Conservation (phyloP, 37 sponge, comb jelly and placozoan genomes). For the Cliona cf. orientalis region DNA sequence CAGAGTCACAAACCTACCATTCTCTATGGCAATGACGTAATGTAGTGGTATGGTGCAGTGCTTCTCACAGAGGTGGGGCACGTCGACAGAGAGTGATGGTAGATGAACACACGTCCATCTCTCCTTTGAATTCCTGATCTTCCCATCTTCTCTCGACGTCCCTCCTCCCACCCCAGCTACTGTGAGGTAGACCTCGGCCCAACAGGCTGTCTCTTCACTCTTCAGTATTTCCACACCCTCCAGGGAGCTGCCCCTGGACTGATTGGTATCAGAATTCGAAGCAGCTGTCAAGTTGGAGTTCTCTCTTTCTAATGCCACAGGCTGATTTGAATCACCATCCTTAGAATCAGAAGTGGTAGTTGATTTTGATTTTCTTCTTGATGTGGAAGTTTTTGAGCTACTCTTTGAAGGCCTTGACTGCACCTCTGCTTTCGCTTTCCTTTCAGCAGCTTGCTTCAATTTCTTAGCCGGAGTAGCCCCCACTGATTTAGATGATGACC, state of each 20-base stretch:
- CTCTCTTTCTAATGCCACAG: too few species aligned
- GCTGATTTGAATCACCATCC: too few species aligned
- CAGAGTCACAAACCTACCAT: constrained; percentile 3
- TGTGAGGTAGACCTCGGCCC: constrained; percentile 65
- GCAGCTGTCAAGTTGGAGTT: too few species aligned
- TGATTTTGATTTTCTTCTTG: background rate
- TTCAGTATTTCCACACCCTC: background rate
- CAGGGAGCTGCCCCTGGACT: background rate
- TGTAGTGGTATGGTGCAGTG: constrained; percentile 19
- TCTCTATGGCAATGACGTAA: constrained; percentile 63
- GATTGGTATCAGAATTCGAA: too few species aligned
- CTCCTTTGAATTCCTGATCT: too few species aligned
- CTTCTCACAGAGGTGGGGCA: constrained; percentile 65
- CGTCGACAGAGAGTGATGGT: constrained; percentile 52
- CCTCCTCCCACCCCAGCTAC: background rate
- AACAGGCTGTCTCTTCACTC: constrained; percentile 45
- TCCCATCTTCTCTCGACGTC: background rate
- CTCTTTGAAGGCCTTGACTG: too few species aligned
- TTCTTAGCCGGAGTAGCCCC: constrained; percentile 11
- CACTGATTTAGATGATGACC: too few species aligned
- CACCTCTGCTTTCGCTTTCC: too few species aligned
- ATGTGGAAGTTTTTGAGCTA: background rate
- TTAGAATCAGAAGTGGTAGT: too few species aligned
- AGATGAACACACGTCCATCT: constrained; percentile 57
- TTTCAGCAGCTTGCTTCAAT: background rate